Base-by-base conservation (phyloP, 2,888 invertebrate genomes). In the Balanococcus diminutus region DNA sequence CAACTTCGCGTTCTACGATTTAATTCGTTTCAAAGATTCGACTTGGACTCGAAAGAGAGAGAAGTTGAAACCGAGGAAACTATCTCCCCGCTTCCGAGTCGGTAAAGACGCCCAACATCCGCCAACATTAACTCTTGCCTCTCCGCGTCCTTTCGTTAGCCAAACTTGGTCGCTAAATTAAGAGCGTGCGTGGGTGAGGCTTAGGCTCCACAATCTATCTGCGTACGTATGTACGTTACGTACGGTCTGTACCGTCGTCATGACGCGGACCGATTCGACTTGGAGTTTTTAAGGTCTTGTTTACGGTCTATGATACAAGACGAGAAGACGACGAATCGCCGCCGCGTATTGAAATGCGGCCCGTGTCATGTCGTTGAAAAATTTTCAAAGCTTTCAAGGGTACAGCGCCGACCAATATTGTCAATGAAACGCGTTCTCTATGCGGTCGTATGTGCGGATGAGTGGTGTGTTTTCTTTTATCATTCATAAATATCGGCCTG, bases 151-250 rank as follows among this genome's bases (percentile, higher is more conserved):
- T 19, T 28, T 22, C 36, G 67, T 84, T 84, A 85, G 79, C 75
- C 75, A 85, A 85, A 85, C 85, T 85, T 85, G 85, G 85, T 85
- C 85, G 85, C 85, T 85, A 79, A 85, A 85, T 85, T 85, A 85
- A 79, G 85, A 85, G 85, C 51, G 46, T 42, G 85, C 85, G 85
- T 85, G 85, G 85, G 85, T 85, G 85, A 85, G 46, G 75, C 85
- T 19, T 75, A 75, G 22, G 67, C 84, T 32, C 46, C 85, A 72
- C 31, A 83, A 51, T 51, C 56, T 31, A 32, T 75, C 25, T 22
- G 11, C 9, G 22, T 72, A 2, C 72, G 72, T 4, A 22, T n/a
- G 67, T 61, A 61, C n/a, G n/a, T 61, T n/a, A 19, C 79, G 32
- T 39, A 81, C 39, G 22, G 81, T 81, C 31, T 36, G 67, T 67